Evolutionary conservation across 37 sponge, comb jelly and placozoan genomes (phyloP).

Genomic region (Theonella swinhoei): DNA sequence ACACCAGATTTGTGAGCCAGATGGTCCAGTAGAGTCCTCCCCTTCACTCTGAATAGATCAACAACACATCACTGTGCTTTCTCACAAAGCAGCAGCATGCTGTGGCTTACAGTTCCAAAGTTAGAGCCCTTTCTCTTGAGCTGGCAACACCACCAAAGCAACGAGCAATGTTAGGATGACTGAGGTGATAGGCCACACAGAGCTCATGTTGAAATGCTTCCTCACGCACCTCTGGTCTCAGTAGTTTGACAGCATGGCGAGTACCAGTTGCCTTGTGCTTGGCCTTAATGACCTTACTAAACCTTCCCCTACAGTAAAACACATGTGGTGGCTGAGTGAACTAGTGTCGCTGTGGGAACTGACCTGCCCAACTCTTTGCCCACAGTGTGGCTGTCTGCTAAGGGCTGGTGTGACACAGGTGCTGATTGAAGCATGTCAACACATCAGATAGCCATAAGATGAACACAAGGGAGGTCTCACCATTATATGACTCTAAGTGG

Average conservation of each 20-base stretch:
- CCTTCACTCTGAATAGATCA: conserved; percentile 8
- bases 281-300: conserved; percentile 27
- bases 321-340: too few relatives aligned
- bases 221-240: background rate
- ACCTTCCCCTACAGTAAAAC: conserved; percentile 35
- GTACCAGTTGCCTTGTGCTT: conserved; percentile 22
- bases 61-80: background rate
- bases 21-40: conserved; percentile 22
- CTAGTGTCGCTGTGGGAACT: background rate
- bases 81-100: background rate
- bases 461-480: too few relatives aligned
- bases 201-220: conserved; percentile 36
- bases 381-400: background rate
- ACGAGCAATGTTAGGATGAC: conserved; percentile 23
- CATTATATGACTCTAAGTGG: background rate
- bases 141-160: conserved; percentile 12
- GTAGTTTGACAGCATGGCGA: conserved; percentile 24
- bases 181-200: conserved; percentile 25
- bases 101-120: conserved; percentile 34
- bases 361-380: background rate
- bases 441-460: too few relatives aligned
- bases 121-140: background rate
- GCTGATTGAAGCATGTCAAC: background rate
- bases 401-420: background rate
- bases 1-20: conserved; percentile 22